Conservation (phyloP, 2,113 vertebrate genomes). For the Caretta caretta region DNA sequence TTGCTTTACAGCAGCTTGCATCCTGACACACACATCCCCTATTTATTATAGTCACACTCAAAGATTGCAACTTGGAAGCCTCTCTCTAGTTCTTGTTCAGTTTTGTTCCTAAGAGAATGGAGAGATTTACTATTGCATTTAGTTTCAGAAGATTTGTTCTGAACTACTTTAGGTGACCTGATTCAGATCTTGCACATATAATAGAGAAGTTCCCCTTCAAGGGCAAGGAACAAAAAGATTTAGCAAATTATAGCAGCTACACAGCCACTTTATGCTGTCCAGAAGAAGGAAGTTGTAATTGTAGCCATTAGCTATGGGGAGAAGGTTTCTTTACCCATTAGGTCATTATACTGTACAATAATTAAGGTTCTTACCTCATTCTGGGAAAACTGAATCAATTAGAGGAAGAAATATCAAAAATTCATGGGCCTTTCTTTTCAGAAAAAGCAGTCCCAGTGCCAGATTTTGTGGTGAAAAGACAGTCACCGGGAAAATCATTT, state of each 20-base stretch:
- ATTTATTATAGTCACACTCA: slow-evolving; percentile 9
- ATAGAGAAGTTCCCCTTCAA: slow-evolving; percentile 54
- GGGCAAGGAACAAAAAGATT: slow-evolving; percentile 58
- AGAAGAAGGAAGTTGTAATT: slow-evolving; percentile 53
- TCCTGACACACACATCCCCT: slow-evolving; percentile 1
- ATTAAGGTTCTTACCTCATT: slow-evolving; percentile 60
- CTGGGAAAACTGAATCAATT: slow-evolving; percentile 57
- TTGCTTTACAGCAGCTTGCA: slow-evolving; percentile 38
- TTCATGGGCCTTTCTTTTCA: slow-evolving; percentile 14
- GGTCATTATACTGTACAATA: slow-evolving; percentile 36
- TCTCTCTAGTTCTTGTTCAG: slow-evolving; percentile 42
- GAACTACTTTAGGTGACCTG: slow-evolving; percentile 59
- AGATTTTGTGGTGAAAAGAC: not conserved
- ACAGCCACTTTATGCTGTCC: not conserved
- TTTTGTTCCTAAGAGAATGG: slow-evolving; percentile 50
- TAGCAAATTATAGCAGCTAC: slow-evolving; percentile 14
- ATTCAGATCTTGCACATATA: slow-evolving; percentile 60
- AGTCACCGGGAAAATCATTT: slow-evolving; percentile 21
- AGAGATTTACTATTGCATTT: slow-evolving; percentile 57
- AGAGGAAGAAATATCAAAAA: slow-evolving; percentile 50
- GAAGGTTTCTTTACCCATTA: slow-evolving; percentile 37
- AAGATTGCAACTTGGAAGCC: slow-evolving; percentile 9
- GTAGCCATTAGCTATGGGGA: slow-evolving; percentile 30
- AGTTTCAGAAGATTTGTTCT: slow-evolving; percentile 62
- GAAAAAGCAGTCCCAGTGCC: not conserved